Evolutionary conservation across 2,797 vertebrate genomes (phyloP).

Genomic region (Pangasius macronema): DNA sequence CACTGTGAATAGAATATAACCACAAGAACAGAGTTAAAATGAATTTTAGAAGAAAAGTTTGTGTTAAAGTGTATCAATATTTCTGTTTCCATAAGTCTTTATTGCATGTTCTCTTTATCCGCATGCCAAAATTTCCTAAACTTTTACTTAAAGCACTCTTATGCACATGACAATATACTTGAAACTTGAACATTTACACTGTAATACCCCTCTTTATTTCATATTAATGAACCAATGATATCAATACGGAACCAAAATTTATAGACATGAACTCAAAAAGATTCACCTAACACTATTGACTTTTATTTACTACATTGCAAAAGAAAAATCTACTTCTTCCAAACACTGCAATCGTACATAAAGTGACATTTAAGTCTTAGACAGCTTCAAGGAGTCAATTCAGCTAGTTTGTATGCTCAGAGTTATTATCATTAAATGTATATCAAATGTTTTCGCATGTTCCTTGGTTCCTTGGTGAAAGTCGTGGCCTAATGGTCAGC

Average conservation of each 20-base stretch:
- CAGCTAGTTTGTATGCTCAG: background rate
- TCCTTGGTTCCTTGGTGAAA: background rate
- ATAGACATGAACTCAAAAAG: too few relatives aligned
- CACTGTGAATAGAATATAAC: background rate
- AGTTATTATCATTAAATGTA: background rate
- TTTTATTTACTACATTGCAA: background rate
- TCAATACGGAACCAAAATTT: too few relatives aligned
- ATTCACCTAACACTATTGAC: background rate
- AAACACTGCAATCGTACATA: background rate
- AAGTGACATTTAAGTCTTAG: background rate
- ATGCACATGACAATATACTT: too few relatives aligned
- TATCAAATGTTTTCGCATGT: background rate
- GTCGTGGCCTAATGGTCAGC: too few relatives aligned
- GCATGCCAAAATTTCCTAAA: background rate
- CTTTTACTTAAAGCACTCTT: too few relatives aligned
- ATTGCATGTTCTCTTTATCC: background rate
- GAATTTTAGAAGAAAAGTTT: background rate
- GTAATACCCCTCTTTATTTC: too few relatives aligned
- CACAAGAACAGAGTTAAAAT: background rate
- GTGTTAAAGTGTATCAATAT: background rate
- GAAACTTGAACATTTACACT: too few relatives aligned
- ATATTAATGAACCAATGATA: too few relatives aligned
- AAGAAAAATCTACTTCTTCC: background rate
- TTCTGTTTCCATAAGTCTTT: background rate
- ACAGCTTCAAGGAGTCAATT: background rate